Evolutionary conservation across 1,140 invertebrate genomes (phyloP), one percentile per base, ranked within the genome.

Genomic region (Drosophila serrata): DNA sequence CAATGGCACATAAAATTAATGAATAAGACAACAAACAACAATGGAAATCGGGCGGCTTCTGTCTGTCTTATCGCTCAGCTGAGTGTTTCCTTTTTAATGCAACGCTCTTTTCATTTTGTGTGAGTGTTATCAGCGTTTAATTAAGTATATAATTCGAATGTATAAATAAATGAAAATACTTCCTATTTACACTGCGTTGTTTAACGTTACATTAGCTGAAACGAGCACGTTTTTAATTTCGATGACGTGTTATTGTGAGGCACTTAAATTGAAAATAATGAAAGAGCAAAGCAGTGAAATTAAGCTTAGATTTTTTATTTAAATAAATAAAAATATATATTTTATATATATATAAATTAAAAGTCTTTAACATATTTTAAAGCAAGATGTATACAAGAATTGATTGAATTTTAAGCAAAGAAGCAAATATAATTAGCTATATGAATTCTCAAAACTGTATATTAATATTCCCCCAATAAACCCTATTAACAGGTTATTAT

Each of bases 1-100:
- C 84, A 88, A 88, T 80, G 80, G 82, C 84, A 69, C 76, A 82
- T 82, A 69, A 88, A 88, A 90, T 79, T 84, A 84, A 87, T 88
- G 72, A 87, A 87, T 82, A 70, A 62, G 29, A 62, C 75, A 78
- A 51, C 75, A 53, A 78, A 45, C 75, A 53, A 58, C 56, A 74
- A 62, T 74, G 56, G 46, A 55, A 53, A 70, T 78, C 79, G 60
- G 45, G 9, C 27, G 49, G 64, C 51, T 79, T 49, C 45, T 76
- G 43, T 35, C 51, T 24, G 51, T 37, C 74, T 75, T 76, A 75
- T 76, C 72, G 29, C 43, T 35, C 15, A 19, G 43, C 79, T 82
- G 59, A 81, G 76, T 70, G 51, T 61, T 49, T 78, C 27, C 40
- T 42, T 61, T 67, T 31, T 15, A n/a, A 72, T 72, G 68, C 13